phyloP scores from a whole-genome alignment of 2,888 invertebrate genomes.

The Meliscaeva auricollis region DNA sequence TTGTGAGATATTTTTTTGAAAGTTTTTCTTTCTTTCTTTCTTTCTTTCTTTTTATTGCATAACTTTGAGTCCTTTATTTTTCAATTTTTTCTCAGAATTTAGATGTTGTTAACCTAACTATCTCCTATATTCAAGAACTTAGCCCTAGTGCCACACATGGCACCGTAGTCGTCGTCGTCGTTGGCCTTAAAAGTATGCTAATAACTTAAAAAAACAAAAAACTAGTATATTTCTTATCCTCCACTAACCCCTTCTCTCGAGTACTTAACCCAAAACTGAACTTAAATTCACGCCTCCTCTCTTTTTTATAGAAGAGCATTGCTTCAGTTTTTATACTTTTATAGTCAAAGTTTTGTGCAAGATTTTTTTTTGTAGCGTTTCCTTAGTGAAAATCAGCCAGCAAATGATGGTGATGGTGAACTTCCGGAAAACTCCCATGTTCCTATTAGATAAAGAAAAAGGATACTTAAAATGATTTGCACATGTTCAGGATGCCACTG shows the following conservation, averaged over 20 bases:
- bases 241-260: no score
- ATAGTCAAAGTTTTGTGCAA: conserved; percentile 47
- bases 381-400: conserved; percentile 40
- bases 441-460: conserved; percentile 57
- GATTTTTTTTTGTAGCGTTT: conserved; percentile 37
- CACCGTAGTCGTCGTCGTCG: background rate
- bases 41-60: conserved; percentile 43
- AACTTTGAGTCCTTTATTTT: conserved; percentile 8
- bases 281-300: background rate
- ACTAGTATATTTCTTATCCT: background rate
- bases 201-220: conserved; percentile 42
- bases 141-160: conserved; percentile 66
- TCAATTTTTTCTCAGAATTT: conserved; percentile 45
- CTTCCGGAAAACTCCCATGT: conserved; percentile 49
- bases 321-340: conserved; percentile 44
- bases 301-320: background rate
- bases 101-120: conserved; percentile 65
- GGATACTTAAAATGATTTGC: conserved; percentile 74
- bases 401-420: conserved; percentile 72
- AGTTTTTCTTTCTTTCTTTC: conserved; percentile 10
- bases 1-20: conserved; percentile 24
- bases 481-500: conserved; percentile 68
- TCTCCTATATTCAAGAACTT: conserved; percentile 54
- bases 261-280: background rate
- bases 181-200: conserved; percentile 58